Conservation (phyloP, 30 jellyfish, hydroid and myxozoan species). For the Nemopilema nomurai region DNA sequence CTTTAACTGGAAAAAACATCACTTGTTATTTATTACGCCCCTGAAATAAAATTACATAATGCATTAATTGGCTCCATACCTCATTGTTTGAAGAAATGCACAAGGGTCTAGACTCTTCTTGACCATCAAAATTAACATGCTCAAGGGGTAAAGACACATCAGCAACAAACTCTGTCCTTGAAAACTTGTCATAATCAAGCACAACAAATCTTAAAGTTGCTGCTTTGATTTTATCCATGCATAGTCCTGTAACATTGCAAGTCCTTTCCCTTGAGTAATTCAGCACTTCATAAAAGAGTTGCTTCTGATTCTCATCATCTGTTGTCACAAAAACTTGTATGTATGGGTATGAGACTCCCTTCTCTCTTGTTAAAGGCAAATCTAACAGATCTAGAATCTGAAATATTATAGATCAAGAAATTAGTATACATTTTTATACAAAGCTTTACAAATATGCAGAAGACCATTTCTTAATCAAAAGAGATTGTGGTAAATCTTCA, state of each 20-base stretch:
- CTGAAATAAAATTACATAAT: background rate
- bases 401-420: too few species aligned
- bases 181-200: constrained; percentile 86
- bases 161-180: constrained; percentile 95
- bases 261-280: constrained; percentile 75
- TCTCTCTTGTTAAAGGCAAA: constrained; percentile 82
- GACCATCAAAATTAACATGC: constrained; percentile 77
- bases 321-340: constrained; percentile 69
- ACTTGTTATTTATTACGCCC: too few species aligned
- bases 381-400: constrained; percentile 85
- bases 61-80: constrained; percentile 11
- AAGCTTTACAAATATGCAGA: too few species aligned
- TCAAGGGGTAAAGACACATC: constrained; percentile 72
- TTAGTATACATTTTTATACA: too few species aligned
- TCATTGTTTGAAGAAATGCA: constrained; percentile 18
- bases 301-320: constrained; percentile 50
- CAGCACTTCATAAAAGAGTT: constrained; percentile 65
- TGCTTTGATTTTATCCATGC: constrained; percentile 54
- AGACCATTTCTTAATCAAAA: too few species aligned
- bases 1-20: too few species aligned
- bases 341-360: constrained; percentile 92
- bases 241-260: constrained; percentile 67
- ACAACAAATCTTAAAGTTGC: constrained; percentile 74
- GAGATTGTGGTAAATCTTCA: too few species aligned
- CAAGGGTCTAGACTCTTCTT: constrained; percentile 63